Evolutionary conservation across 2,113 vertebrate genomes (phyloP).

Genomic region (Cranoglanis bouderius): DNA sequence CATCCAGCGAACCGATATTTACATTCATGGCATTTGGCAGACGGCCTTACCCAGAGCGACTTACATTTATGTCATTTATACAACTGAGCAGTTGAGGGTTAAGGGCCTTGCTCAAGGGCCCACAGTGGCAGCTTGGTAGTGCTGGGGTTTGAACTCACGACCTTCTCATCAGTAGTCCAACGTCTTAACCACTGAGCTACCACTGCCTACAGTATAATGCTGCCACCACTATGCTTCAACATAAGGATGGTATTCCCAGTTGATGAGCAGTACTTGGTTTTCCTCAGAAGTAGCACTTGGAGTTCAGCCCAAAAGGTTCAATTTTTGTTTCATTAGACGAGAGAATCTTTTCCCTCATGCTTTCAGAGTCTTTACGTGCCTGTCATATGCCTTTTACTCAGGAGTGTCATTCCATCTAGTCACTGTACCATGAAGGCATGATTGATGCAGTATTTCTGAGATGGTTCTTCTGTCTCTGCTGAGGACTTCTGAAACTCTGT

Average conservation of each 20-base stretch:
- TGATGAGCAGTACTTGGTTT: neutral
- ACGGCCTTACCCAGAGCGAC: too few relatives aligned
- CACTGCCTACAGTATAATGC: neutral
- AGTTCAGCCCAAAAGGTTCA: neutral
- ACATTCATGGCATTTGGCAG: too few relatives aligned
- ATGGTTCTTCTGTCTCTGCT: neutral
- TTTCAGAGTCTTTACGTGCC: neutral
- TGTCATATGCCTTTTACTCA: neutral
- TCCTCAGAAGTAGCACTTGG: neutral
- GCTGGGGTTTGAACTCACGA: too few relatives aligned
- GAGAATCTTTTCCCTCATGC: neutral
- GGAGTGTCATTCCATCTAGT: neutral
- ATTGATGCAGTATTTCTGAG: neutral
- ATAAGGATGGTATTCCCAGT: neutral
- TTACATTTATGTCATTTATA: too few relatives aligned
- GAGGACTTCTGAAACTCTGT: neutral
- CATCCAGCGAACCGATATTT: neutral
- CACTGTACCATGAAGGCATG: neutral
- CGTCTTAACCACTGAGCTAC: too few relatives aligned
- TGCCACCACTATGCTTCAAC: neutral
- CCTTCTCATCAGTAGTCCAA: too few relatives aligned
- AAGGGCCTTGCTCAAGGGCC: too few relatives aligned
- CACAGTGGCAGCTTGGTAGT: too few relatives aligned
- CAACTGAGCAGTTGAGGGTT: too few relatives aligned
- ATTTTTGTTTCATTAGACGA: neutral